phyloP scores from a whole-genome alignment of 2,888 invertebrate genomes.

The Pseudoips prasinana region DNA sequence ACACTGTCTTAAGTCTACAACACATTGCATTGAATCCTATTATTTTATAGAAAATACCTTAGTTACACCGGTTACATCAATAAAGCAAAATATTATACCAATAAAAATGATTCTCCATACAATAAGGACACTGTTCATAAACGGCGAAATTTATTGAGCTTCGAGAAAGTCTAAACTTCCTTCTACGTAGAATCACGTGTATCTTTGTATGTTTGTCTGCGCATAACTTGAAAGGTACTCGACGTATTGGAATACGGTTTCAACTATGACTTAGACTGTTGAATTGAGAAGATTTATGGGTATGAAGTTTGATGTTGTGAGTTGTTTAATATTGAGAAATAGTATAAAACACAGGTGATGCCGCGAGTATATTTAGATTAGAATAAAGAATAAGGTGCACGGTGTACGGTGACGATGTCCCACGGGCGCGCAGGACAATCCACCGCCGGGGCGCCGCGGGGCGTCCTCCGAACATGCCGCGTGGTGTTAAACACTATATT shows the following conservation, averaged over 20 bases:
- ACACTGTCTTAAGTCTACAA: too few species aligned
- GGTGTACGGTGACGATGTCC: slow-evolving; percentile 33
- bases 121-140: slow-evolving; percentile 19
- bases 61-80: slow-evolving; percentile 1
- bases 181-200: too few species aligned
- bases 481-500: slow-evolving; percentile 77
- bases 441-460: slow-evolving; percentile 52
- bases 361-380: background rate
- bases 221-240: too few species aligned
- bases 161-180: slow-evolving; percentile 20
- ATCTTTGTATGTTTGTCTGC: too few species aligned
- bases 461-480: slow-evolving; percentile 57
- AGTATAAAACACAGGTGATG: too few species aligned
- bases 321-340: too few species aligned
- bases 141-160: slow-evolving; percentile 21
- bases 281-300: too few species aligned
- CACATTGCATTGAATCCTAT: too few species aligned
- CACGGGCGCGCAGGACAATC: slow-evolving; percentile 25
- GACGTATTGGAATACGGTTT: too few species aligned
- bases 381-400: slow-evolving; percentile 25
- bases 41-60: too few species aligned
- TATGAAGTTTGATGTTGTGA: too few species aligned
- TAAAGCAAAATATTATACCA: slow-evolving; percentile 14
- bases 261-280: too few species aligned
- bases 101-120: slow-evolving; percentile 10